Evolutionary conservation across 2,113 vertebrate genomes (phyloP), one percentile per base, ranked within the genome.

Genomic region (Marcusenius ussheri): DNA sequence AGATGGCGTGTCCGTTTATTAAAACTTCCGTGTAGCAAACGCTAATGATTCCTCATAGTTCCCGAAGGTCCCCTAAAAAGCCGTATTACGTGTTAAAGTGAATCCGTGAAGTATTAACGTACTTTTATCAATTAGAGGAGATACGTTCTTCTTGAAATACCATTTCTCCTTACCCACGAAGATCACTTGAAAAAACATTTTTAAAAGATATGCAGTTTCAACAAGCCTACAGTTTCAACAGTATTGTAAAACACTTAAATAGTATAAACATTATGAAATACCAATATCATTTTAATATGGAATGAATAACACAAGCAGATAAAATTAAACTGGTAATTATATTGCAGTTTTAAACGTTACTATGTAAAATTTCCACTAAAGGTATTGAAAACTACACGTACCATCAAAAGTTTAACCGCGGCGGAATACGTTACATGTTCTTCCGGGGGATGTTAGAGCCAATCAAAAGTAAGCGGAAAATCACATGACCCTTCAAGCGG

Each of bases 401-500:
- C 90, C 62, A 58, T 9, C 11, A 58, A 4, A 51, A 19, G 24
- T 21, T 6, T 21, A 47, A 0, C 11, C 0, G 24, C 35, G 21
- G n/a, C 53, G 8, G 2, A 24, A 62, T 2, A 1, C 45, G 45
- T n/a, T 17, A 42, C 15, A 10, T 77, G 15, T 45, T 39, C 5
- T 88, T 92, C 89, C 89, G 92, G 46, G 39, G 91, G 3, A 84
- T 24, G 13, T 0, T 39, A 53, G 27, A 53, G 51, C 96, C 94
- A 96, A 96, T 96, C 3, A 51, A 2, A 8, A 88, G 0, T 24
- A 1, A 15, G 31, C 6, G 4, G 70, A 0, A 3, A 2, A 74
- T 93, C 95, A 94, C 91, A 89, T 95, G 94, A 93, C 53, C 90
- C 89, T 92, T 84, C 89, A 87, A 11, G 83, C 58, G 56, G 89